Evolutionary conservation across 2,797 vertebrate species (phyloP).

Genomic region (Neosalanx taihuensis): DNA sequence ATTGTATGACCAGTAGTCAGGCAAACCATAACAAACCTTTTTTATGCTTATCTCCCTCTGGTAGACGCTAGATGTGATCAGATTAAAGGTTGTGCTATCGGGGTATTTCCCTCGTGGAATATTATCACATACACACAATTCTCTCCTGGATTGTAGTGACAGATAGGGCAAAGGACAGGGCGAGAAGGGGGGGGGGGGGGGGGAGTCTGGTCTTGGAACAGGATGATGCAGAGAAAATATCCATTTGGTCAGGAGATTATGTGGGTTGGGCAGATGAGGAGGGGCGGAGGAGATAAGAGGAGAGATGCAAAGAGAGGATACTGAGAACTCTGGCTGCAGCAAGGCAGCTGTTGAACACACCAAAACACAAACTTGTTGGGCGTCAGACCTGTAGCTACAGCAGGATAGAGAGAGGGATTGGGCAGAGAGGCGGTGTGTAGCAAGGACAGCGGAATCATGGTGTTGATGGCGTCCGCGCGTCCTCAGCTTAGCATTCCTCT

Average conservation of each 20-base stretch:
- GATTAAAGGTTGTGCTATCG: background rate
- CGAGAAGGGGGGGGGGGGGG: background rate
- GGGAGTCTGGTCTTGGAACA: background rate
- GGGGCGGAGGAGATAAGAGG: background rate
- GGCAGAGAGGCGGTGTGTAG: background rate
- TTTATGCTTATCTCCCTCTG: background rate
- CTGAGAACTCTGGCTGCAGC: background rate
- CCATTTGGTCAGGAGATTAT: background rate
- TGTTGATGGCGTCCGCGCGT: constrained; percentile 5
- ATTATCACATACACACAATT: background rate
- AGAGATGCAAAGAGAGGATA: background rate
- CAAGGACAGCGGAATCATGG: background rate
- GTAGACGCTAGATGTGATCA: background rate
- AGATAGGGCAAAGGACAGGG: background rate
- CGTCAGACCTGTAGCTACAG: too few species aligned
- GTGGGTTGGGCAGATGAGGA: background rate
- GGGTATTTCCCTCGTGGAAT: background rate
- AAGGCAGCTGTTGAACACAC: too few species aligned
- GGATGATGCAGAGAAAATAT: constrained; percentile 1
- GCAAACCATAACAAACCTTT: background rate
- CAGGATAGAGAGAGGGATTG: background rate
- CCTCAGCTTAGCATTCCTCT: constrained; percentile 21
- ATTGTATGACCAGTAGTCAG: background rate
- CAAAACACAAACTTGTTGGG: too few species aligned
- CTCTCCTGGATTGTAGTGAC: background rate